Base-by-base conservation (phyloP, 1,140 invertebrate species). In the Eumeta japonica region DNA sequence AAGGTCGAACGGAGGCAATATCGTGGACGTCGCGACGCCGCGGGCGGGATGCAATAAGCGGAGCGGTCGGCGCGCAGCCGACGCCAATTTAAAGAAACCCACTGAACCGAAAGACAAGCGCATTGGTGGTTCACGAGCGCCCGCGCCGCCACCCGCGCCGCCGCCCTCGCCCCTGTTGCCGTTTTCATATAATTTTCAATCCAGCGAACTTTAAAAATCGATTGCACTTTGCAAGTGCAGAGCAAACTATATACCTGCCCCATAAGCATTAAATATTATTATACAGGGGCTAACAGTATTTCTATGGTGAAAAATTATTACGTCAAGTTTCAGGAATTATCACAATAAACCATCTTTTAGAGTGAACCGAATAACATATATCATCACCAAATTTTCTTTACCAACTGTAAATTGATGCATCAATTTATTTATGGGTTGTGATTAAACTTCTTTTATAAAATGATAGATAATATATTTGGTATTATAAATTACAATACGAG, bases 31-130 rank as follows among this genome's bases (percentile, higher is more conserved):
- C 60, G 64, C 62, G 58, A 57, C 63, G 67, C 52, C 63, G 62
- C 60, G 54, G 58, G 58, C 52, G 55, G 62, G 7, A 14, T 7
- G 58, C 56, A 59, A 67, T 66, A 64, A 64, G 71, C 71, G 71
- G 71, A 71, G 62, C 63, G 58, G 58, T 59, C 59, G 62, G 65
- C 62, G 58, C 58, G 62, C 62, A 57, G 55, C 42, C 52, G 48
- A 51, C 62, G 66, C 66, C 62, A 76, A 75, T 76, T 75, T 75
- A 76, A 76, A 72, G 75, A 76, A 76, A 65, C 74, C 65, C 74
- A 76, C 51, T 76, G 74, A 76, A 75, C 72, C 66, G 74, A 72
- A 75, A 76, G 74, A 75, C 70, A 75, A 76, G 72, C 70, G 71
- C 66, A 76, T 73, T 75, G 70, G 72, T 63, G 68, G 63, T 63